Conservation (phyloP, 1,140 invertebrate species). For the Calosoma granatense region DNA sequence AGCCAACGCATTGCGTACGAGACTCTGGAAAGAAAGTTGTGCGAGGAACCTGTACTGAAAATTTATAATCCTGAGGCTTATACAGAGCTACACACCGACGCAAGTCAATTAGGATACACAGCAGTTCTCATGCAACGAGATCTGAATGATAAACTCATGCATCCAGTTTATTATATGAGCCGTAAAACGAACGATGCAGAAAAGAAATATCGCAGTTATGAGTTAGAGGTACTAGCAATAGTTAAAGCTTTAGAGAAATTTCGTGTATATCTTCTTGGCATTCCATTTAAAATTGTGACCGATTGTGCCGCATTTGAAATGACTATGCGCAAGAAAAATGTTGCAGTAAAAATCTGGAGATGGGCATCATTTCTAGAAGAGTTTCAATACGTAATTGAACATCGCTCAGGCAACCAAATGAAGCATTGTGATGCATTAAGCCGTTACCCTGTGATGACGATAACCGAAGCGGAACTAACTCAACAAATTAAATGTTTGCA, state of each 20-base stretch:
- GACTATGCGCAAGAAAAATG: conserved; percentile 34
- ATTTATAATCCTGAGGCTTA: conserved; percentile 24
- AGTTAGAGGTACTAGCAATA: conserved; percentile 33
- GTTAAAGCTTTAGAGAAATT: too few species aligned
- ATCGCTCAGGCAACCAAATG: conserved; percentile 29
- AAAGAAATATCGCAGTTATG: conserved; percentile 28
- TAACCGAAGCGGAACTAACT: too few species aligned
- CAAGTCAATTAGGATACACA: conserved; percentile 23
- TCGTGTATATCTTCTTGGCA: too few species aligned
- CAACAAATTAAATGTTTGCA: too few species aligned
- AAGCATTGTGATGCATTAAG: conserved; percentile 36
- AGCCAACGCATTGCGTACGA: conserved; percentile 16
- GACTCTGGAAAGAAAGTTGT: conserved; percentile 14
- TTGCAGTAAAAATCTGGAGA: too few species aligned
- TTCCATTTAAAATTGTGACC: conserved; percentile 21
- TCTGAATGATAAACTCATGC: conserved; percentile 30
- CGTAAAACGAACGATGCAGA: conserved; percentile 30
- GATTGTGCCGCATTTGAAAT: conserved; percentile 28
- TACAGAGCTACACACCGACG: conserved; percentile 32
- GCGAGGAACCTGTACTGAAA: conserved; percentile 26
- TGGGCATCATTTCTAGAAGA: too few species aligned
- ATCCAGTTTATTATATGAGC: conserved; percentile 34
- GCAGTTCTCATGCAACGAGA: conserved; percentile 28
- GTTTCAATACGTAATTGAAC: conserved; percentile 29
- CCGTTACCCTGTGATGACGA: conserved; percentile 25